Base-by-base conservation (phyloP, 2,888 invertebrate species). In the Escarpia spicata region DNA sequence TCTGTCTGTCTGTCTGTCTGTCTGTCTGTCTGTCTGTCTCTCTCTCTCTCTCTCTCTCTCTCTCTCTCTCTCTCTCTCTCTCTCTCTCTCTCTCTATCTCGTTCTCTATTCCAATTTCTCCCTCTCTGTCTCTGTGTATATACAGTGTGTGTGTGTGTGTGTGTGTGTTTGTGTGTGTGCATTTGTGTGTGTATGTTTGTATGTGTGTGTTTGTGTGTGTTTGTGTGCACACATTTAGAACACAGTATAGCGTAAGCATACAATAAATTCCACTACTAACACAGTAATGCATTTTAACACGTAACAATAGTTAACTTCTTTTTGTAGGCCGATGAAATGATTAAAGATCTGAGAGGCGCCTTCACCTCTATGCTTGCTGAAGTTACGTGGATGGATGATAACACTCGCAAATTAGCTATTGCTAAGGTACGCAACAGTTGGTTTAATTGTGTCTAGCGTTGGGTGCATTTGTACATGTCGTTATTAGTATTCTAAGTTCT, bases 351-450 rank as follows among this genome's bases (percentile, higher is more conserved):
- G 93, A 98, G 98, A 94, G 97, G 98, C 94, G 97, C 98, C 0
- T 99, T 99, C 96, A 97, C 98, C 94, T 98, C 98, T 94, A 97
- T 99, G 90, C 97, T 99, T 0, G 97, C 97, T 94, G 97, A 97
- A 94, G 98, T 98, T 0, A 97, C 97, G 93, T 99, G 99, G 99
- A 97, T 99, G 96, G 98, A 99, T 95, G 97, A 97, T n/a, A 97
- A 97, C 89, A 99, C 99, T 0, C 98, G 98, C 95, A 97, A 97
- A 52, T 97, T 98, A 75, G 98, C 99, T 0, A 97, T 97, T 43
- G 97, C 98, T 95, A 99, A 99, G 97, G 98, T 97, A 6, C 19
- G 75, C 19, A 75, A 26, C 6, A 75, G 9, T 52, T 26, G 75
- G 26, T 26, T 75, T 52, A 52, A 52, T 52, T 4, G 52, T 52